Evolutionary conservation across 2,888 invertebrate genomes (phyloP), one percentile per base, ranked within the genome.

Genomic region (Laothoe populi): DNA sequence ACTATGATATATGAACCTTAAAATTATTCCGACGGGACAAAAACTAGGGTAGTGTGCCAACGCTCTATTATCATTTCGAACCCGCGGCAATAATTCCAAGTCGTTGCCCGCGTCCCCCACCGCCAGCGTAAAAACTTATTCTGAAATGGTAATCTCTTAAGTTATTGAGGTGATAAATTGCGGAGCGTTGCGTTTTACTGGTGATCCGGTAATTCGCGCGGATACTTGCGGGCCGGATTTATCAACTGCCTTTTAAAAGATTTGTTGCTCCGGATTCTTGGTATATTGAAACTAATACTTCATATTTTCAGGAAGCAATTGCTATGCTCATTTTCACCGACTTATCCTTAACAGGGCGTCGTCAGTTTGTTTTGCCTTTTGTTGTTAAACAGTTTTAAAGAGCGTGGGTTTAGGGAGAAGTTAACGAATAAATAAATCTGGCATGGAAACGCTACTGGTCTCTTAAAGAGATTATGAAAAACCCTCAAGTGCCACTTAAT

Each of bases 131-230:
- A 69, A 71, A 71, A 71, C 68, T 69, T 60, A 45, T 58, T 71
- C 66, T 61, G 65, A 68, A 70, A 68, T 71, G 70, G 67, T 70
- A 71, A 72, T 70, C 68, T 61, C 64, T 60, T 65, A 69, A 72
- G 67, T 70, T 70, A 70, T 72, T 66, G 68, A 63, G 58, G 67
- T 70, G 69, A 72, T 70, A 72, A 70, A 72, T 69, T 66, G 66
- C 59, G 61, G 61, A 40, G 26, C 57, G 64, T 66, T 70, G 70
- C 70, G 67, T 71, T 69, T 69, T 68, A 71, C 70, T 66, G 65
- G 59, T 57, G 63, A 66, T 69, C 66, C 63, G 19, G 61, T 59
- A 63, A 68, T 64, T 62, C 61, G 61, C 64, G 61, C 46, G 62
- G 65, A 68, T 71, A 71, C 68, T 68, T 64, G 53, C 35, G 26